Conservation (phyloP, 2,113 vertebrate genomes). For the Oreochromis spilurus region DNA sequence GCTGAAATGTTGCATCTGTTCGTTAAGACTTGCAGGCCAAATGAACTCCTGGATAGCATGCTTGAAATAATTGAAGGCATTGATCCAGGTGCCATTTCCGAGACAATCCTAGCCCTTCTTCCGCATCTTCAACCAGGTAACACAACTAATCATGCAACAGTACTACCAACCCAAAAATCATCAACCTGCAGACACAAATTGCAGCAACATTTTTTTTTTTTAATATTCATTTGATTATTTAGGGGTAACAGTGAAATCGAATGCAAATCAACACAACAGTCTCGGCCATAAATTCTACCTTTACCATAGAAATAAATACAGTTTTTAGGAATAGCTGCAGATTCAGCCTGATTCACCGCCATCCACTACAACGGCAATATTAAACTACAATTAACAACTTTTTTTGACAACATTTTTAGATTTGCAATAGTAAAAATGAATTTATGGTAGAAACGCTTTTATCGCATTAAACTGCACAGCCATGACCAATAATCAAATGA, state of each 20-base stretch:
- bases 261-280: background rate
- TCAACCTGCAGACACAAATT: background rate
- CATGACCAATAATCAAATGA: background rate
- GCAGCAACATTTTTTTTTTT: background rate
- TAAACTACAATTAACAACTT: background rate
- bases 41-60: constrained; percentile 81
- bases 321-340: rapidly evolving
- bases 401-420: background rate
- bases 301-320: background rate
- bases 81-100: constrained; percentile 76
- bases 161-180: background rate
- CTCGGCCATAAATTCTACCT: background rate
- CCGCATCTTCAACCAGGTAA: constrained; percentile 87
- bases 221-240: background rate
- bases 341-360: background rate
- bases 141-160: background rate
- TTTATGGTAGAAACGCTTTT: background rate
- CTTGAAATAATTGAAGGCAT: constrained; percentile 82
- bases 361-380: background rate
- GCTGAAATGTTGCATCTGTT: background rate
- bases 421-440: background rate
- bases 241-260: background rate
- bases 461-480: background rate
- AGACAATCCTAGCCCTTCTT: constrained; percentile 76
- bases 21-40: constrained; percentile 81